phyloP scores from a whole-genome alignment of 2,888 invertebrate genomes.

The Lasioglossum vierecki region DNA sequence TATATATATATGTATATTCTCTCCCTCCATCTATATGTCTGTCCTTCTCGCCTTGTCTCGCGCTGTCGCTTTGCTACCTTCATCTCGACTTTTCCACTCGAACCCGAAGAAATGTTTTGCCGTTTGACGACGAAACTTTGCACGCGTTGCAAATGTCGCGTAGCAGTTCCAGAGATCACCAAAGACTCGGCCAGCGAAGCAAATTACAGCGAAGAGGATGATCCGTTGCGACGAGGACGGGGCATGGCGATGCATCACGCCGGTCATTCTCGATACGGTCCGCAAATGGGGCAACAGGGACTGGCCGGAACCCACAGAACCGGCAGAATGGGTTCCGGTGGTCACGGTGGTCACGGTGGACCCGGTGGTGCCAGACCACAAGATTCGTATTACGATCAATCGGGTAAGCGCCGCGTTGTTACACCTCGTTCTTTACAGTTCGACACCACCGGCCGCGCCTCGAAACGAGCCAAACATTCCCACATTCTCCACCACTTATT shows the following conservation, averaged over 20 bases:
- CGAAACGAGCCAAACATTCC: not conserved
- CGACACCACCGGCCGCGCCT: not conserved
- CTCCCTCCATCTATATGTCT: not conserved
- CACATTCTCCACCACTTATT: not conserved
- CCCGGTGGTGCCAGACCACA: constrained; percentile 72
- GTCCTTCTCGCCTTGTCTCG: not conserved
- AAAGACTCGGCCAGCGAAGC: constrained; percentile 90
- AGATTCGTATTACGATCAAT: constrained; percentile 79
- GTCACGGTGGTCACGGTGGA: constrained; percentile 23
- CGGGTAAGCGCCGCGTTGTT: constrained; percentile 66
- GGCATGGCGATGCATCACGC: constrained; percentile 72
- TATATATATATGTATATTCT: not conserved
- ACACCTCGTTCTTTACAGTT: constrained; percentile 4
- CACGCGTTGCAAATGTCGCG: constrained; percentile 45
- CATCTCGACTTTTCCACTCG: not conserved
- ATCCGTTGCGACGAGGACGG: constrained; percentile 84
- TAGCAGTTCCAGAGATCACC: constrained; percentile 89
- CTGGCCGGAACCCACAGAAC: constrained; percentile 78
- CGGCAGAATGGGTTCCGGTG: constrained; percentile 61
- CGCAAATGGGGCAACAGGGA: constrained; percentile 73
- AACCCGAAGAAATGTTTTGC: not conserved
- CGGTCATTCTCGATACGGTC: constrained; percentile 76
- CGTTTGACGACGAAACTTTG: constrained; percentile 12
- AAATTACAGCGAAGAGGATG: constrained; percentile 89
- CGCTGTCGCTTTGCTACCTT: constrained; percentile 10